Evolutionary conservation across 2,888 invertebrate genomes (phyloP).

Genomic region (Sarcophaga subvicina): DNA sequence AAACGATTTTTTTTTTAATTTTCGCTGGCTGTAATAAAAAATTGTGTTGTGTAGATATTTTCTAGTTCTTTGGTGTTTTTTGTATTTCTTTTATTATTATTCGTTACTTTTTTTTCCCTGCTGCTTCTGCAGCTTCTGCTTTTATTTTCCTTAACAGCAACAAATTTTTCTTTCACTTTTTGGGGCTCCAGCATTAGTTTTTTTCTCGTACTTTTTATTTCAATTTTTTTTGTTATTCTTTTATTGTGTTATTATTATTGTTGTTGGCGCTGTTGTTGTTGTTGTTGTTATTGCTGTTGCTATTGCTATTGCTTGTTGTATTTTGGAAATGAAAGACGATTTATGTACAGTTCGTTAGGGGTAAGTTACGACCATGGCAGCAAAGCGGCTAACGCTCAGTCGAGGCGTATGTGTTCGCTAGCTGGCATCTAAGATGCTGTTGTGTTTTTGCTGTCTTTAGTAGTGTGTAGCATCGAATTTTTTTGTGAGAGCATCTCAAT

Average conservation of each 20-base stretch:
- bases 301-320: conserved; percentile 35
- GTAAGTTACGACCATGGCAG: conserved; percentile 71
- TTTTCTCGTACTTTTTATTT: conserved; percentile 70
- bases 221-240: neutral
- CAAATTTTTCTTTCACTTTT: conserved; percentile 53
- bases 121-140: neutral
- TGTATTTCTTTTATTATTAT: conserved; percentile 78
- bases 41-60: conserved; percentile 76
- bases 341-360: conserved; percentile 79
- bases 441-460: conserved; percentile 34
- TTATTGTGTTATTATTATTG: neutral
- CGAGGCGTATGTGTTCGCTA: conserved; percentile 75
- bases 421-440: conserved; percentile 62
- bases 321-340: conserved; percentile 79
- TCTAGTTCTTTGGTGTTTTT: conserved; percentile 72
- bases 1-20: too few relatives aligned
- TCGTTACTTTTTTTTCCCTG: conserved; percentile 75
- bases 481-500: too few relatives aligned
- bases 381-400: conserved; percentile 64
- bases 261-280: conserved; percentile 21
- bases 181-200: conserved; percentile 76
- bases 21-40: conserved; percentile 77
- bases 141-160: too few relatives aligned
- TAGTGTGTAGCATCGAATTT: neutral
- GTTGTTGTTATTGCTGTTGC: conserved; percentile 9